Conservation (phyloP, 1,140 invertebrate species). For the Atopsyche davidsoni region DNA sequence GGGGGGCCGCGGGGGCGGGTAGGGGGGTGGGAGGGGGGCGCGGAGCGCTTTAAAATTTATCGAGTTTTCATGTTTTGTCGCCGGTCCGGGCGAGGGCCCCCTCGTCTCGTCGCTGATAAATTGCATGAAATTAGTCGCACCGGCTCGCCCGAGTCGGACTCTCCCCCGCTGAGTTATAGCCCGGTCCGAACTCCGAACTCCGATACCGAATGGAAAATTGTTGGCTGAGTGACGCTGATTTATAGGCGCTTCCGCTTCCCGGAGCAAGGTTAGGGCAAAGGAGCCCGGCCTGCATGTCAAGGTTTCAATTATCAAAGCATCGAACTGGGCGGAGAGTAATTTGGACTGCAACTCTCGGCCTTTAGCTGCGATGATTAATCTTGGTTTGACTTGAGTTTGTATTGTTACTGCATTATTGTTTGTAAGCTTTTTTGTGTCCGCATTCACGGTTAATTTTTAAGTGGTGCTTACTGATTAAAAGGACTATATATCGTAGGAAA, state of each 20-base stretch:
- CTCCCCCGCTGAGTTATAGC: slow-evolving; percentile 26
- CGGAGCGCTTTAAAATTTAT: slow-evolving; percentile 46
- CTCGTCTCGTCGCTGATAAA: slow-evolving; percentile 25
- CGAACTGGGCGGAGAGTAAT: not conserved
- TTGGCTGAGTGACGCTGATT: slow-evolving; percentile 28
- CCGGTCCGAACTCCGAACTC: slow-evolving; percentile 15
- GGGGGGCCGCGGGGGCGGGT: slow-evolving; percentile 14
- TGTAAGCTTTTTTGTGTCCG: no score
- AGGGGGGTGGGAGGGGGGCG: slow-evolving; percentile 5
- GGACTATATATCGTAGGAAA: no score
- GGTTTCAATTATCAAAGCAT: no score
- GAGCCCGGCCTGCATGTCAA: not conserved
- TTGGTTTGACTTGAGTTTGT: not conserved
- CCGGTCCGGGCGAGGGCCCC: slow-evolving; percentile 19
- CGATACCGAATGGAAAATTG: slow-evolving; percentile 20
- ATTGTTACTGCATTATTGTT: no score
- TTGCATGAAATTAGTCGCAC: slow-evolving; percentile 30
- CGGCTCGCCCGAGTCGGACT: slow-evolving; percentile 19
- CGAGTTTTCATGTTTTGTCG: slow-evolving; percentile 45
- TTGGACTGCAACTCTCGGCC: not conserved
- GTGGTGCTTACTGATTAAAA: no score
- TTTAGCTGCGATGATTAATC: not conserved
- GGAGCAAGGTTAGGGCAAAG: not conserved
- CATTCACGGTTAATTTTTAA: no score
- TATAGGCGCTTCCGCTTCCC: slow-evolving; percentile 17